Percentiles rank a stretch among this genome's conserved stretches.
Conservation (phyloP, 2,888 invertebrate genomes). For the Drosophila neoperkinsi region DNA sequence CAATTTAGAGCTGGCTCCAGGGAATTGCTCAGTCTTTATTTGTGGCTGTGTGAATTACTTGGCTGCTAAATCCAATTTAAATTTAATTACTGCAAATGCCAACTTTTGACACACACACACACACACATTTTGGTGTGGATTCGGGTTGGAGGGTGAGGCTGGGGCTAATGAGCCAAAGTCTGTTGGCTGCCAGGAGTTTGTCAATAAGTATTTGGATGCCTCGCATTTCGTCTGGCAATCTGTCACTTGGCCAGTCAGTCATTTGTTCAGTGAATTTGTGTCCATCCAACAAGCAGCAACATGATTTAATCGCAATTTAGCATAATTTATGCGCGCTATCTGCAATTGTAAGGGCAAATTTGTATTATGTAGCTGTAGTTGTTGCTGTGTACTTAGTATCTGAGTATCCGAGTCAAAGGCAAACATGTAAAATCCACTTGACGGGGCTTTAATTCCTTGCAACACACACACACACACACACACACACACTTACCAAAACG, state of each 20-base stretch:
- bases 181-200: slow-evolving; percentile 43
- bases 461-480: background rate
- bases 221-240: slow-evolving; percentile 30
- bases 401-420: slow-evolving; percentile 2
- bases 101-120: slow-evolving; percentile 63
- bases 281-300: slow-evolving; percentile 10
- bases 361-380: slow-evolving; percentile 5
- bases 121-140: slow-evolving; percentile 10
- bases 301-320: slow-evolving; percentile 49
- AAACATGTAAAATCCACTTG: slow-evolving; percentile 21
- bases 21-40: background rate
- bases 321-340: slow-evolving; percentile 51
- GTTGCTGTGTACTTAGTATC: background rate
- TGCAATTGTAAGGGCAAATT: slow-evolving; percentile 4
- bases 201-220: slow-evolving; percentile 30
- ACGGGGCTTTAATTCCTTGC: background rate
- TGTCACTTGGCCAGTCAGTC: slow-evolving; percentile 24
- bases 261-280: slow-evolving; percentile 22
- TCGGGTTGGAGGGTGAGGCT: background rate
- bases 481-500: background rate
- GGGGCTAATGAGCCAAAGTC: slow-evolving; percentile 53
- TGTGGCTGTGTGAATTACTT: slow-evolving; percentile 17
- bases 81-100: slow-evolving; percentile 73
- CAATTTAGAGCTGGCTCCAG: background rate
- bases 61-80: slow-evolving; percentile 68